These are phyloP conservation scores for Apomyelois bistriatella DNA, from an alignment of 2,888 invertebrate genomes.

Conservation along the genomic window DNA sequence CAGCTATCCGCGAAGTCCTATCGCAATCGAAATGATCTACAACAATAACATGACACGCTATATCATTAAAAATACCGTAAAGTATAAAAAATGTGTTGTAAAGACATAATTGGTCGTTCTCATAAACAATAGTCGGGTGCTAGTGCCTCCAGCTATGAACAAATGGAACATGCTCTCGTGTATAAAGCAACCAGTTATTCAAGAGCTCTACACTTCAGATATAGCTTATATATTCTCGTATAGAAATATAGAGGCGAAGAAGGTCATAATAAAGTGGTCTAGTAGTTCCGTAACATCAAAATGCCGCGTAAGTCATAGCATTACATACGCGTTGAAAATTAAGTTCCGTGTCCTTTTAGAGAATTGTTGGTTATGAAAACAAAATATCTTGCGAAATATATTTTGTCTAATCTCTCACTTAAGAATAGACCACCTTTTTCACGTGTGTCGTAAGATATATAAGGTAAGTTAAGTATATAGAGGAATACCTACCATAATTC, in stretches of 20 bases:
- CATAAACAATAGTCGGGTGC: conserved; percentile 66
- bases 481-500: no score
- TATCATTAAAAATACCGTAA: conserved; percentile 43
- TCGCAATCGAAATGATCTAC: background rate
- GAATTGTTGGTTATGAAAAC: background rate
- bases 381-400: no score
- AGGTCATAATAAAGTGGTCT: conserved; percentile 35
- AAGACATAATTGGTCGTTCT: conserved; percentile 68
- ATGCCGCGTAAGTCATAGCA: conserved; percentile 43
- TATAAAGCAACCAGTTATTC: conserved; percentile 41
- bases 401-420: no score
- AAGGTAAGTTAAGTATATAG: no score
- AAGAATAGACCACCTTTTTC: no score
- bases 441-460: no score
- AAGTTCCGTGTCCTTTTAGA: conserved; percentile 42
- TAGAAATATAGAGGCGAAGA: conserved; percentile 15
- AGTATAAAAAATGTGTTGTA: conserved; percentile 54
- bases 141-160: conserved; percentile 56
- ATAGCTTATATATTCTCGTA: conserved; percentile 8
- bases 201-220: conserved; percentile 28
- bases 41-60: conserved; percentile 10
- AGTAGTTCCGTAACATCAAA: conserved; percentile 46
- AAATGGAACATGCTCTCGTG: conserved; percentile 71
- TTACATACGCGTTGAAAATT: conserved; percentile 49
- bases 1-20: background rate